Evolutionary conservation across 1,140 invertebrate species (phyloP), one percentile per base, ranked within the genome.

Genomic region (Drosophila leontia): DNA sequence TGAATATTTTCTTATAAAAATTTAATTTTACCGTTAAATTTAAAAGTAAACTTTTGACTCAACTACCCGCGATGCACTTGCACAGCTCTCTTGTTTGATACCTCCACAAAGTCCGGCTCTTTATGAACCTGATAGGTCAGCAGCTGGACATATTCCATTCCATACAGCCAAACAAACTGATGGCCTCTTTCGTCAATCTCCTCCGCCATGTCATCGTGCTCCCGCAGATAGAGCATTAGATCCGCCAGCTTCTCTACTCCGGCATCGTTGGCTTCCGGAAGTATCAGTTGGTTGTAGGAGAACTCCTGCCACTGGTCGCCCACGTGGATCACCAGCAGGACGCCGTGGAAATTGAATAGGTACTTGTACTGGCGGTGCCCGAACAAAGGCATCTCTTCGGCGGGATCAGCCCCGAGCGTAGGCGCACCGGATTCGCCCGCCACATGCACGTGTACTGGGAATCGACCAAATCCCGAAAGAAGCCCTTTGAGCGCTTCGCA

Each of bases 321-420:
- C n/a, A n/a, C n/a, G n/a, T n/a, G n/a, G n/a, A n/a, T n/a, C n/a
- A n/a, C n/a, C n/a, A n/a, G n/a, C n/a, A n/a, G n/a, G n/a, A n/a
- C n/a, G n/a, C n/a, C n/a, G 91, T 99, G 99, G 92, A 99, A 99
- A 94, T 99, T 99, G 83, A 99, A 99, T 51, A 99, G 94, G 94
- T 98, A 99, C 93, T 98, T 98, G 92, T 97, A 98, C 92, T 96
- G 94, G 93, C 98, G 99, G 93, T 99, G 98, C 45, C 97, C 95
- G 94, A 98, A 97, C 69, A 99, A 95, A 26, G 96, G 95, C 1
- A 98, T 96, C 94, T 99, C 98, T 82, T 94, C 79, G 0, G 98
- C 98, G 63, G 98, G 97, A 37, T 95, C 93, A 29, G 94, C 94
- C 91, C 96, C 93, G 11, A 99, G 94, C 26, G 98, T 99, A 84